Evolutionary conservation across 2,113 vertebrate genomes (phyloP).

Genomic region (Muntiacus reevesi): DNA sequence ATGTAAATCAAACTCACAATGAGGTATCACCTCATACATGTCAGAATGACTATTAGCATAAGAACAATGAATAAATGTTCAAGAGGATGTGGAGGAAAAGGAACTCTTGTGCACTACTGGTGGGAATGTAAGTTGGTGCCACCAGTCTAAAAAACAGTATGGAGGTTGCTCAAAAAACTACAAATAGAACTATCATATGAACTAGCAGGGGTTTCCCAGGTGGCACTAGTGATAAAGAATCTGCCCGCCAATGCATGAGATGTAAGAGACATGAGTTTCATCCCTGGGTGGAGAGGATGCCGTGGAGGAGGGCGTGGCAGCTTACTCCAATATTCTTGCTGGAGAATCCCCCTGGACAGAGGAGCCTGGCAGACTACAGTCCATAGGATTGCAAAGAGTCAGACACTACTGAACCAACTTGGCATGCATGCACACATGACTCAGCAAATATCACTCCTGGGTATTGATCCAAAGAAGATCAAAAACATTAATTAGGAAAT

Average conservation of each 20-base stretch:
- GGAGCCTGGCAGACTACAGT: background rate
- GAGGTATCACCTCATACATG: background rate
- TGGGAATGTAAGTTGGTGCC: background rate
- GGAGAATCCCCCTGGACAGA: background rate
- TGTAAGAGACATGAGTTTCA: background rate
- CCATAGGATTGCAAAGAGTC: background rate
- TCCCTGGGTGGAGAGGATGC: background rate
- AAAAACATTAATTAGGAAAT: background rate
- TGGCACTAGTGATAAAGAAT: background rate
- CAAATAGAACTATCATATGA: background rate
- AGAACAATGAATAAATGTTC: background rate
- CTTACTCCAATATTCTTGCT: background rate
- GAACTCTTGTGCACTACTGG: background rate
- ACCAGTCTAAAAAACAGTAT: background rate
- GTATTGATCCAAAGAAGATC: background rate
- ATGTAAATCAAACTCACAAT: background rate
- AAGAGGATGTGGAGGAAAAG: background rate
- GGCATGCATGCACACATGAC: background rate
- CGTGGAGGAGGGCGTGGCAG: background rate
- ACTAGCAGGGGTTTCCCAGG: background rate
- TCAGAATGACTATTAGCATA: background rate
- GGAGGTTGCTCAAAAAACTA: background rate
- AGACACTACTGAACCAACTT: background rate
- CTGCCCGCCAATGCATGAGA: background rate
- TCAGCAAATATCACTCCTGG: background rate